phyloP scores from a whole-genome alignment of 1,140 invertebrate genomes.

The Phocides pigmalion region DNA sequence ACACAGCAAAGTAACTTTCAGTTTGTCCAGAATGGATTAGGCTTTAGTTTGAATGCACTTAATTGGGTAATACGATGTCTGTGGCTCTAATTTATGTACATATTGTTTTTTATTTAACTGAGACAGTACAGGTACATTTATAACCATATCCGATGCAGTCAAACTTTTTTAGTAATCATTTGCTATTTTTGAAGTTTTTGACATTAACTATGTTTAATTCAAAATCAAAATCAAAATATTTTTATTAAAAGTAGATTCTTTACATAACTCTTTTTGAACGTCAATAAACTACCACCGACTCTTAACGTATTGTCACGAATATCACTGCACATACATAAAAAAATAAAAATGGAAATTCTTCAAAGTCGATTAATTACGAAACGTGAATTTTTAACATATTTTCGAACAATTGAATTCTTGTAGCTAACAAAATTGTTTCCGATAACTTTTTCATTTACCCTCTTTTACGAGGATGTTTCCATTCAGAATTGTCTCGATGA shows the following conservation, averaged over 20 bases:
- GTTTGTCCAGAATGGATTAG: conserved; percentile 67
- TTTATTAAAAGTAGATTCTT: no score
- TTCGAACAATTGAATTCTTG: conserved; percentile 51
- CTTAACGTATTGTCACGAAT: no score
- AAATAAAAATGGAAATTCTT: background rate
- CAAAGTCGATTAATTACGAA: background rate
- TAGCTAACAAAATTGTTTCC: conserved; percentile 52
- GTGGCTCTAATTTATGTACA: background rate
- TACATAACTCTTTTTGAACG: no score
- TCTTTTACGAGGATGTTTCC: conserved; percentile 46
- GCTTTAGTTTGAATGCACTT: conserved; percentile 28
- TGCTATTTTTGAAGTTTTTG: no score
- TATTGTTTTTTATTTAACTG: background rate
- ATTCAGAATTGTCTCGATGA: conserved; percentile 51
- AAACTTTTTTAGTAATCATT: no score
- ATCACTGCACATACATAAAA: background rate
- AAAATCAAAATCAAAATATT: no score
- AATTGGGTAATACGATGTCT: background rate
- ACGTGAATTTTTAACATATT: conserved; percentile 35
- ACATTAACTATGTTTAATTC: no score
- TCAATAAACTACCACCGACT: no score
- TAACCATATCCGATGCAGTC: no score
- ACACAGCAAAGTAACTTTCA: conserved; percentile 70
- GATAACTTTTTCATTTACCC: conserved; percentile 62
- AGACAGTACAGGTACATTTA: no score